phyloP scores from a whole-genome alignment of 92 coral and sea anemone genomes.

The Umimayanthus kanabou region DNA sequence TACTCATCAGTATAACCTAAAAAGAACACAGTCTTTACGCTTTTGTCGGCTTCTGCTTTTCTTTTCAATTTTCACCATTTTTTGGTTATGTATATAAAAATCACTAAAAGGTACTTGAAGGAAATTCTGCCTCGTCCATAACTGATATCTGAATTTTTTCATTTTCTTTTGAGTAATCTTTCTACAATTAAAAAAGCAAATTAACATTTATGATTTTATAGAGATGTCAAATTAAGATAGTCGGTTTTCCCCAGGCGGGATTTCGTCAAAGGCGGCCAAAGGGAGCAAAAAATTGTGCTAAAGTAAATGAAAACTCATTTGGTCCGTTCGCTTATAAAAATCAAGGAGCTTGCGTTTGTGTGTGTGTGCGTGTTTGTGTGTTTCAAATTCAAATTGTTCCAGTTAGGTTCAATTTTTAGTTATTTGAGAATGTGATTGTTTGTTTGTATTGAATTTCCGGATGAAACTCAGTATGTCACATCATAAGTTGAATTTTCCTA shows the following conservation, averaged over 20 bases:
- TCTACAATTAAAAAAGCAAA: not conserved
- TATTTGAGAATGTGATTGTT: not conserved
- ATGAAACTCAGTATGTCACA: not conserved
- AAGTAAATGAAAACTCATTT: too few species aligned
- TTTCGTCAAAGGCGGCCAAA: not conserved
- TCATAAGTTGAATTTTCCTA: not conserved
- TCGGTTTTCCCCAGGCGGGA: not conserved
- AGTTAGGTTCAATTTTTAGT: not conserved
- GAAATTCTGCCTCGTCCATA: not conserved
- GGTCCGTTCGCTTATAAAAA: not conserved
- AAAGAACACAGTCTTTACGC: not conserved
- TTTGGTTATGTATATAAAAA: not conserved
- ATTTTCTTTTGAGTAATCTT: not conserved
- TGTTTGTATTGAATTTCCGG: conserved; percentile 15
- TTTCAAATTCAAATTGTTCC: not conserved
- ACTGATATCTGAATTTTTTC: not conserved
- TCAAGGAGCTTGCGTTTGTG: not conserved
- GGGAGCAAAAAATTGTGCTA: not conserved
- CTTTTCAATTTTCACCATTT: not conserved
- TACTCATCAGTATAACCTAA: not conserved
- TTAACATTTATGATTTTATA: not conserved
- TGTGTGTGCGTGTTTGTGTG: not conserved
- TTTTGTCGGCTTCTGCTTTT: not conserved
- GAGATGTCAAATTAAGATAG: not conserved
- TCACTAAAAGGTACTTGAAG: not conserved